A percentile compares a stretch with the other conserved stretches of the same genome.
Evolutionary conservation across 2,797 vertebrate species (phyloP).

Genomic region (Uromys caudimaculatus): DNA sequence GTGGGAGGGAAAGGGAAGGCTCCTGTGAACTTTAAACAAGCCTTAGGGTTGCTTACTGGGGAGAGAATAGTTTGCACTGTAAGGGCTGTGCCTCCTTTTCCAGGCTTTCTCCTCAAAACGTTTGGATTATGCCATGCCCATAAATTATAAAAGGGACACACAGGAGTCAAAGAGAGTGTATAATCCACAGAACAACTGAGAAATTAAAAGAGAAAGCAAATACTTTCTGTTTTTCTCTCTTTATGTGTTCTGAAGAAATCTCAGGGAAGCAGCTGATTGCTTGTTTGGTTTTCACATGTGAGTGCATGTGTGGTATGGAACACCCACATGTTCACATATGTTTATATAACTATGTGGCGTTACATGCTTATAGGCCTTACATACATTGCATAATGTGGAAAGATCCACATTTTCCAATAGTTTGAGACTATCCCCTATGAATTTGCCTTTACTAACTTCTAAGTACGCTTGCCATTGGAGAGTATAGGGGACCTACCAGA

Average conservation of each 20-base stretch:
- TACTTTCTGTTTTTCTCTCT: background rate
- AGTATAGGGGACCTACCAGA: background rate
- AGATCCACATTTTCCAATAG: background rate
- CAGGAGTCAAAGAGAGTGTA: background rate
- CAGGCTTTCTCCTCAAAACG: conserved; percentile 17
- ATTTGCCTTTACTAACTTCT: background rate
- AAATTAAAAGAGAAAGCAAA: conserved; percentile 35
- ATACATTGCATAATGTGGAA: background rate
- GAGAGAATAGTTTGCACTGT: background rate
- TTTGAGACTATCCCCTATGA: background rate
- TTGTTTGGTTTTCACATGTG: background rate
- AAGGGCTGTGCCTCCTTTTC: background rate
- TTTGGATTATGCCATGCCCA: conserved; percentile 8
- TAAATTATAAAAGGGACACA: conserved; percentile 55
- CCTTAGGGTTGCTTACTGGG: background rate
- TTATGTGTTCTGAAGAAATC: conserved; percentile 34
- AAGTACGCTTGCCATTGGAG: background rate
- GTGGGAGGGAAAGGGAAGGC: background rate
- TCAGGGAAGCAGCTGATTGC: background rate
- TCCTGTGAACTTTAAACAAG: conserved; percentile 15
- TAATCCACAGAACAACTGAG: conserved; percentile 5
- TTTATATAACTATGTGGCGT: background rate
- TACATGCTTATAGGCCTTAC: background rate
- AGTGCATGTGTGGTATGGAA: background rate
- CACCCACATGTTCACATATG: background rate